A percentile compares a stretch with the other conserved stretches of the same genome.
These are phyloP conservation scores for Chaetorhynchus papuensis DNA, from an alignment of 2,113 vertebrate genomes.

Conservation along the genomic window DNA sequence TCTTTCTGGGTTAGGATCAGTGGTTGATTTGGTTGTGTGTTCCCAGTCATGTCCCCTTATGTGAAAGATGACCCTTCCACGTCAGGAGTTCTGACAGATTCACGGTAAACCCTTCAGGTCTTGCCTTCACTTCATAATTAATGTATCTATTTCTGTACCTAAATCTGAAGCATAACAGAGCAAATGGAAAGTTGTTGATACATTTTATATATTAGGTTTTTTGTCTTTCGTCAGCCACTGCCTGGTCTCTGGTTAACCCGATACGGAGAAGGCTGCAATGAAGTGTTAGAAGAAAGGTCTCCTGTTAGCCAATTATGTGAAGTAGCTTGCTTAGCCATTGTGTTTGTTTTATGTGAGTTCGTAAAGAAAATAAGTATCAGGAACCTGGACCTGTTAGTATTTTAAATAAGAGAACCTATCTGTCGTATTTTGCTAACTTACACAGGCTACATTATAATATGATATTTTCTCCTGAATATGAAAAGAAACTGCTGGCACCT, in stretches of 20 bases:
- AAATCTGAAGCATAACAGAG: not conserved
- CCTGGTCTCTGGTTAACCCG: not conserved
- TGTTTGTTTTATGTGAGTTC: not conserved
- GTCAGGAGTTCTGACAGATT: not conserved
- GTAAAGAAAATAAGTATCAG: not conserved
- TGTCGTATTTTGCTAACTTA: not conserved
- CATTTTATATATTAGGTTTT: not conserved
- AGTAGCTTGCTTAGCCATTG: not conserved
- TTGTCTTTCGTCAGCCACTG: not conserved
- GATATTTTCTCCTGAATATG: not conserved
- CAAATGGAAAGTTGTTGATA: not conserved
- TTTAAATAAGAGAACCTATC: not conserved
- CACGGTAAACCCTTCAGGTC: not conserved
- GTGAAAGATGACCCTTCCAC: not conserved
- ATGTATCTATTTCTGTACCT: not conserved
- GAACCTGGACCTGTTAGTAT: not conserved
- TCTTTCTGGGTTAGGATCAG: not conserved
- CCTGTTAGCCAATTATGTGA: not conserved
- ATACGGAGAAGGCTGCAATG: not conserved
- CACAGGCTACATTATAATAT: not conserved
- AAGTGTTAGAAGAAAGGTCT: not conserved
- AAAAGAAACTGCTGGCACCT: not conserved
- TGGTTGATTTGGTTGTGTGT: accelerated
- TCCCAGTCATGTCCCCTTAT: not conserved
- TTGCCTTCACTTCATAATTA: not conserved